Conservation (phyloP, 2,113 vertebrate genomes). For the Labeo rohita region DNA sequence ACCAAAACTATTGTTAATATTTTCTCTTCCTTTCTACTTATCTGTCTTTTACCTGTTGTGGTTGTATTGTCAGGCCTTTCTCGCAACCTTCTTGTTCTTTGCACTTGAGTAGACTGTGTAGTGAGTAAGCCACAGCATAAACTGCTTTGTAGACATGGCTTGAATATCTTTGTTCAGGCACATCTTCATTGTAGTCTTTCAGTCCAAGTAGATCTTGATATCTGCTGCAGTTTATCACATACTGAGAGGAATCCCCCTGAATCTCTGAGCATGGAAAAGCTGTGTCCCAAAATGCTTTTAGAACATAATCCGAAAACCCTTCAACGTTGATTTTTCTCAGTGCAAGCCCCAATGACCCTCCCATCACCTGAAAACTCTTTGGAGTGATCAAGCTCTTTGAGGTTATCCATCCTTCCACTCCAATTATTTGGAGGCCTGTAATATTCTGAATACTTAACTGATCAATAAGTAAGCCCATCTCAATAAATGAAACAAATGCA, state of each 20-base stretch:
- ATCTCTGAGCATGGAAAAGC: conserved; percentile 52
- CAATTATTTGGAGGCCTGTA: conserved; percentile 73
- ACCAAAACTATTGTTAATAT: too few species aligned
- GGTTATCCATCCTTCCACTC: conserved; percentile 77
- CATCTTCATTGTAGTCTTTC: conserved; percentile 67
- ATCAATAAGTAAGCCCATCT: conserved; percentile 72
- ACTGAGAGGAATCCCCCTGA: background rate
- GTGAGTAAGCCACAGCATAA: conserved; percentile 37
- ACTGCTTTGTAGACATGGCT: conserved; percentile 68
- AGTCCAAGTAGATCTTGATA: conserved; percentile 59
- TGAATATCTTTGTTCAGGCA: conserved; percentile 69
- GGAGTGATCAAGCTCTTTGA: conserved; percentile 68
- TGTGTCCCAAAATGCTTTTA: conserved; percentile 69
- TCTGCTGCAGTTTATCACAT: conserved; percentile 58
- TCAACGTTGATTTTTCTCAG: conserved; percentile 67
- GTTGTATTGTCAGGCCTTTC: conserved; percentile 53
- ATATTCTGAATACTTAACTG: conserved; percentile 45
- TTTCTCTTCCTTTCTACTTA: background rate
- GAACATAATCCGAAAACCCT: conserved; percentile 66
- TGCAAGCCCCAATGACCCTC: conserved; percentile 74
- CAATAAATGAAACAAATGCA: conserved; percentile 71
- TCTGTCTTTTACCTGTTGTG: conserved; percentile 66
- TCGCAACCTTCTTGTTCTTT: conserved; percentile 61
- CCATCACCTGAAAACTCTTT: conserved; percentile 67
- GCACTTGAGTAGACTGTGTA: conserved; percentile 64